phyloP scores from a whole-genome alignment of 2,797 vertebrate genomes.

The Amblyopsis hoosieri region DNA sequence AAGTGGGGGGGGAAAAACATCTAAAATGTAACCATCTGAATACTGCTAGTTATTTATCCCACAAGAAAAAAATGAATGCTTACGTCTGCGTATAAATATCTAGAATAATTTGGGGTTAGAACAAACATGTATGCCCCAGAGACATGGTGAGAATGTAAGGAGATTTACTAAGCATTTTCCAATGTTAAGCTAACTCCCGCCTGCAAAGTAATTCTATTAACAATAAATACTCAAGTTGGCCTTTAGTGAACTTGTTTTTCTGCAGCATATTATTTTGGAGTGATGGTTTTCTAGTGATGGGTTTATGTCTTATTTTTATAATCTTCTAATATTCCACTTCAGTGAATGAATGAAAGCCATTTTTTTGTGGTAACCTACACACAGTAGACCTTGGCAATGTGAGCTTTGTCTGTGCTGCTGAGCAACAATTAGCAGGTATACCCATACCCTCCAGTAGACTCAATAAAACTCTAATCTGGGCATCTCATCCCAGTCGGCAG shows the following conservation, averaged over 20 bases:
- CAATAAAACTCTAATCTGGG: too few relatives aligned
- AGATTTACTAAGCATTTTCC: constrained; percentile 34
- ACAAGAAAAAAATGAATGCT: constrained; percentile 48
- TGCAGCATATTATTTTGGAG: background rate
- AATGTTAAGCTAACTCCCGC: constrained; percentile 3
- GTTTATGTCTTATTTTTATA: background rate
- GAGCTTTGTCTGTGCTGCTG: too few relatives aligned
- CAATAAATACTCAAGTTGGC: constrained; percentile 5
- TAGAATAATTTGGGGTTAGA: constrained; percentile 66
- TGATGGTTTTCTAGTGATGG: background rate
- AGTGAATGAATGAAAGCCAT: constrained; percentile 20
- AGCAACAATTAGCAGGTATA: too few relatives aligned
- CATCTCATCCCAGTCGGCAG: too few relatives aligned
- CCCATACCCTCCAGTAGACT: too few relatives aligned
- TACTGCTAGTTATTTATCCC: constrained; percentile 45
- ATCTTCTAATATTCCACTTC: background rate
- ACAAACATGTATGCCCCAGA: constrained; percentile 56
- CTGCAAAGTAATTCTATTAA: constrained; percentile 6
- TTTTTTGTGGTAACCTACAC: constrained; percentile 28
- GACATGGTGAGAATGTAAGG: constrained; percentile 54
- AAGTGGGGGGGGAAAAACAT: background rate
- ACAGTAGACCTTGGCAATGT: background rate
- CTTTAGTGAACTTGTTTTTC: constrained; percentile 6
- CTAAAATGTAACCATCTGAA: constrained; percentile 23
- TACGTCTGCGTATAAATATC: constrained; percentile 62